phyloP scores from a whole-genome alignment of 2,113 vertebrate genomes.

The Trogon melanurus region DNA sequence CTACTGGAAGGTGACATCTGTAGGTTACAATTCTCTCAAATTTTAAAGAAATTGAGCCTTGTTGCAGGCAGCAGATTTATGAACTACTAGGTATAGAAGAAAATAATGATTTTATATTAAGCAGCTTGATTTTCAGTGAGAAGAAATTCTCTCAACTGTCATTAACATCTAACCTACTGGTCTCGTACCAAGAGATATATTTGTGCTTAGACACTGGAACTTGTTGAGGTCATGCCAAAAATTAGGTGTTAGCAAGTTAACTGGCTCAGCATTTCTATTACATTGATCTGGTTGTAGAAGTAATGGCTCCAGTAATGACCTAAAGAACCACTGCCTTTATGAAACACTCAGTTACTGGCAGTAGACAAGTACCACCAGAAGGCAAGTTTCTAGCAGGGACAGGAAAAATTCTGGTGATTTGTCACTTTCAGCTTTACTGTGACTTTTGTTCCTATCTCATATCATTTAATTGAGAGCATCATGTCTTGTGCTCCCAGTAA shows the following conservation, averaged over 20 bases:
- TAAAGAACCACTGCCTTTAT: neutral
- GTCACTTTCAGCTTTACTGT: neutral
- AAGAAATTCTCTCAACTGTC: neutral
- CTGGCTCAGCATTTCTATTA: neutral
- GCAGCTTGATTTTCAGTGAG: neutral
- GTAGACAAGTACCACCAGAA: neutral
- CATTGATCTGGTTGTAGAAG: neutral
- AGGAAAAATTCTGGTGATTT: neutral
- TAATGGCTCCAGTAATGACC: neutral
- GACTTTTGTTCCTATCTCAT: neutral
- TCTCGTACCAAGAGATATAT: neutral
- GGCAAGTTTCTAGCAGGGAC: neutral
- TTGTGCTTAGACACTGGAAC: neutral
- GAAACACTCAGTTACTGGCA: neutral
- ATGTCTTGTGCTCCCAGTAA: neutral
- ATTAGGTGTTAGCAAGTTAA: neutral
- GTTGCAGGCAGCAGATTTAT: neutral
- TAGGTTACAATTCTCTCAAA: neutral
- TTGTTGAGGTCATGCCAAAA: neutral
- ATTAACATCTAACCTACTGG: neutral
- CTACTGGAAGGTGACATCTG: neutral
- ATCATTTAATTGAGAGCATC: neutral
- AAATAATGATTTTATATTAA: neutral
- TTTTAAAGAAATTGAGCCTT: neutral
- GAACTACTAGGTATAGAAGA: neutral